phyloP scores from a whole-genome alignment of 2,888 invertebrate genomes.

The Conomelus anceps region DNA sequence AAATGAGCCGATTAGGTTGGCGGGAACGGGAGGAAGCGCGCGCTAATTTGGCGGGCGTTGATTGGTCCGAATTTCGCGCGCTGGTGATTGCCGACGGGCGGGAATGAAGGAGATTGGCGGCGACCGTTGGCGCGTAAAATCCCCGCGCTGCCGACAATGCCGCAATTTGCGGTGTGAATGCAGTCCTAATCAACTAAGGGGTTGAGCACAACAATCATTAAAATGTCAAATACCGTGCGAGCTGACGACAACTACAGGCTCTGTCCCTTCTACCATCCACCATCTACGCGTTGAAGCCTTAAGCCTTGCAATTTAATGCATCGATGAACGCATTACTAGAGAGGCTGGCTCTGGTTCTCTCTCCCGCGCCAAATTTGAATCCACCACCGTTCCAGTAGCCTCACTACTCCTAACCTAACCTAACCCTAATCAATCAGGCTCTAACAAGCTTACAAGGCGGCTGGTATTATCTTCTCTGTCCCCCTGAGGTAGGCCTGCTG shows the following conservation, averaged over 20 bases:
- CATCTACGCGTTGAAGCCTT: not conserved
- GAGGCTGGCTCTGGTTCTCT: not conserved
- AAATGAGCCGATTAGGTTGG: not conserved
- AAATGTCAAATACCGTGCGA: constrained; percentile 4
- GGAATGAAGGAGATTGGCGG: not conserved
- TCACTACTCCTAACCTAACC: not conserved
- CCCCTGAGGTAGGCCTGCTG: not conserved
- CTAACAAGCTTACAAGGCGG: constrained; percentile 7
- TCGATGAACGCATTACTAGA: not conserved
- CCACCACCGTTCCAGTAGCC: not conserved
- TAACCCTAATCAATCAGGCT: constrained; percentile 5
- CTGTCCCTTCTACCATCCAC: not conserved
- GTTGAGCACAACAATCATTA: constrained; percentile 13
- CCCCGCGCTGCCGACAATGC: constrained; percentile 7
- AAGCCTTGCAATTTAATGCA: constrained; percentile 13
- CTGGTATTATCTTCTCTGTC: not conserved
- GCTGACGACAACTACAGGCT: not conserved
- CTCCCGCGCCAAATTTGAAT: not conserved
- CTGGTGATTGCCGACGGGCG: not conserved
- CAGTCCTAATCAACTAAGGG: constrained; percentile 10
- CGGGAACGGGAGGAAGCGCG: not conserved
- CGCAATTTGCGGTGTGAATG: constrained; percentile 13
- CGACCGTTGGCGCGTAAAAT: not conserved
- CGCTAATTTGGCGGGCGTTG: not conserved
- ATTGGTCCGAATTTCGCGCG: constrained; percentile 7